Percentiles rank a stretch among this genome's conserved stretches.
Evolutionary conservation across 2,888 invertebrate genomes (phyloP).

Genomic region (Lucinisca nassula): DNA sequence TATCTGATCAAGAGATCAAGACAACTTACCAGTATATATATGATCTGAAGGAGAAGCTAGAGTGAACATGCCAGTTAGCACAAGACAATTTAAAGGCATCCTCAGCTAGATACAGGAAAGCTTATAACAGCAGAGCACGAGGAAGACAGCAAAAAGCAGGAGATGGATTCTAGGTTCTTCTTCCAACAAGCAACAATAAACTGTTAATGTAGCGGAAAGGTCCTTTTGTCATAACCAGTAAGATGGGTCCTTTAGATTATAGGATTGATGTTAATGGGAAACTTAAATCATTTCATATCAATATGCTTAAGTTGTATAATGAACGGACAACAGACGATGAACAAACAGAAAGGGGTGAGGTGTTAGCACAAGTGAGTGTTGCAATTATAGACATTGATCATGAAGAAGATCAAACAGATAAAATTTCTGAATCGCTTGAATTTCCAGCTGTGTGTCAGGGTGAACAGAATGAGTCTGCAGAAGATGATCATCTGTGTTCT

Average conservation of each 20-base stretch:
- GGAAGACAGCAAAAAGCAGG: conserved; percentile 37
- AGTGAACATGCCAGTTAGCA: conserved; percentile 43
- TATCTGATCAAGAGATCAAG: conserved; percentile 26
- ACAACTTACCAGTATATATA: conserved; percentile 33
- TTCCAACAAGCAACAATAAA: conserved; percentile 61
- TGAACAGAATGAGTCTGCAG: background rate
- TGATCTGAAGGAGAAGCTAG: conserved; percentile 35
- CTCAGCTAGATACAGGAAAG: conserved; percentile 2
- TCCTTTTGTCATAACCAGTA: conserved; percentile 45
- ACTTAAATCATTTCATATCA: conserved; percentile 37
- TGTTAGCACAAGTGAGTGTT: background rate
- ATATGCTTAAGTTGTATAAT: conserved; percentile 48
- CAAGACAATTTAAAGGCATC: conserved; percentile 29
- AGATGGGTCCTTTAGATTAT: conserved; percentile 35
- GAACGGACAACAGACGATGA: background rate
- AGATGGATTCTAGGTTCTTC: conserved; percentile 56
- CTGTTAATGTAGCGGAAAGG: conserved; percentile 62
- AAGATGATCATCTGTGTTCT: background rate
- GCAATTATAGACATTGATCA: conserved; percentile 12
- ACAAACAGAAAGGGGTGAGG: background rate
- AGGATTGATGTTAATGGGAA: conserved; percentile 33
- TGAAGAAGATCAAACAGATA: background rate
- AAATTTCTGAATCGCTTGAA: background rate
- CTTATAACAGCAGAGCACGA: conserved; percentile 51
- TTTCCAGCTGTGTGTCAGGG: background rate